These are phyloP conservation scores for Stenopsyche tienmushanensis DNA, from an alignment of 1,140 invertebrate species.

Conservation along the genomic window DNA sequence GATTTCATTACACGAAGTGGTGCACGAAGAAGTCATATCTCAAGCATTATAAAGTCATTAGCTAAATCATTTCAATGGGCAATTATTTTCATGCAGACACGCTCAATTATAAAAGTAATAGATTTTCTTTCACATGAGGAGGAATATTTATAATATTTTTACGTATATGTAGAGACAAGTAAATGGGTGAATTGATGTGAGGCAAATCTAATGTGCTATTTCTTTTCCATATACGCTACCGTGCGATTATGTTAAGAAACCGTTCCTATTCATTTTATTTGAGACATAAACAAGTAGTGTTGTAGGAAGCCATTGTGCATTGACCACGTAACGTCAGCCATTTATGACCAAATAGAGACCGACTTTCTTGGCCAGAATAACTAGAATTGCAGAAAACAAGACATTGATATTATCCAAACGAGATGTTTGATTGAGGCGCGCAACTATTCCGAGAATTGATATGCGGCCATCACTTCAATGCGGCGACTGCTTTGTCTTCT, in stretches of 20 bases:
- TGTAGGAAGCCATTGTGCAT: slow-evolving; percentile 23
- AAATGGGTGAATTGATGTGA: not conserved
- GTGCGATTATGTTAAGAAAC: slow-evolving; percentile 6
- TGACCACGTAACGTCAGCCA: slow-evolving; percentile 10
- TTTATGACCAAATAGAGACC: slow-evolving; percentile 21
- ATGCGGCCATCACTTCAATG: too few species aligned
- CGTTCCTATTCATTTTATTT: slow-evolving; percentile 17
- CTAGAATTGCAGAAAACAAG: slow-evolving; percentile 2
- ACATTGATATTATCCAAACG: slow-evolving; percentile 30
- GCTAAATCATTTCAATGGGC: too few species aligned
- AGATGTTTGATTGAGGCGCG: slow-evolving; percentile 22
- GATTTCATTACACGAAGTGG: too few species aligned
- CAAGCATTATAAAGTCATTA: too few species aligned
- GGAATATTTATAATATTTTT: too few species aligned
- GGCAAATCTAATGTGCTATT: not conserved
- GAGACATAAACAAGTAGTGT: slow-evolving; percentile 9
- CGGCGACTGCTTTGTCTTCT: too few species aligned
- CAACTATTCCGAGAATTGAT: not conserved
- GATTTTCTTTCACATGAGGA: too few species aligned
- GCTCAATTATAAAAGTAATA: too few species aligned
- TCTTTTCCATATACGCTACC: slow-evolving; percentile 18
- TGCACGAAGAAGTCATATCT: too few species aligned
- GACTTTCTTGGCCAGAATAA: slow-evolving; percentile 1
- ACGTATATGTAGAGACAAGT: too few species aligned
- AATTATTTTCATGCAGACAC: too few species aligned